Evolutionary conservation across 1,140 invertebrate species (phyloP), one percentile per base, ranked within the genome.

Genomic region (Diabrotica virgifera): DNA sequence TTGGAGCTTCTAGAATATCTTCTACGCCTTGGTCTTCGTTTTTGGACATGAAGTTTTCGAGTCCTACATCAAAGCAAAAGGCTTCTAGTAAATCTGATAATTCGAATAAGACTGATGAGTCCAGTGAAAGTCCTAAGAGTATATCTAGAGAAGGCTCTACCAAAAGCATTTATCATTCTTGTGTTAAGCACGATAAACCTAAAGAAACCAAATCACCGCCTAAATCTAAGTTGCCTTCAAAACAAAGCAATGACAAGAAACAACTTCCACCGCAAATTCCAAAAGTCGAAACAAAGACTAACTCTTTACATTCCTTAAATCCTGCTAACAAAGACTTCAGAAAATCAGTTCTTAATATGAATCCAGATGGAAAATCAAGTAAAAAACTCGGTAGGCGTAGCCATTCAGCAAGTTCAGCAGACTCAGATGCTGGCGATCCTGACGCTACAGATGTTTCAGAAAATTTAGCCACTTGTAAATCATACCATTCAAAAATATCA

Each of bases 321-420:
- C 81, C 70, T 40, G 81, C 84, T 6, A 90, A 90, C 75, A 90
- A 91, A 79, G 89, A 91, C 74, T 90, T 90, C 72, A 81, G 89
- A 9, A 91, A 92, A 76, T 90, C 89, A 0, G 85, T 86, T 0
- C 76, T 91, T 7, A 92, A 91, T 74, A 89, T 89, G 83, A 85
- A 85, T 62, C 79, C 77, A 40, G 82, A 82, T 0, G 81, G 79
- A 13, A 75, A 78, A 38, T 72, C 77, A 0, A 79, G 80, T 13
- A 74, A 69, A 53, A 72, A 73, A 68, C 24, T 72, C 46, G 64
- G 70, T 61, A 83, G 80, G 65, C 61, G 75, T 52, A 85, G 81
- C 67, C 80, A 82, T 67, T 84, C 83, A n/a, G 77, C 76, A 11
- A 84, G 83, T 73, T 84, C 84, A 35, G 81, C 80, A 24, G 82